A percentile compares a stretch with the other conserved stretches of the same genome.
Evolutionary conservation across 2,888 invertebrate genomes (phyloP).

Genomic region (Ernsta delagoae): DNA sequence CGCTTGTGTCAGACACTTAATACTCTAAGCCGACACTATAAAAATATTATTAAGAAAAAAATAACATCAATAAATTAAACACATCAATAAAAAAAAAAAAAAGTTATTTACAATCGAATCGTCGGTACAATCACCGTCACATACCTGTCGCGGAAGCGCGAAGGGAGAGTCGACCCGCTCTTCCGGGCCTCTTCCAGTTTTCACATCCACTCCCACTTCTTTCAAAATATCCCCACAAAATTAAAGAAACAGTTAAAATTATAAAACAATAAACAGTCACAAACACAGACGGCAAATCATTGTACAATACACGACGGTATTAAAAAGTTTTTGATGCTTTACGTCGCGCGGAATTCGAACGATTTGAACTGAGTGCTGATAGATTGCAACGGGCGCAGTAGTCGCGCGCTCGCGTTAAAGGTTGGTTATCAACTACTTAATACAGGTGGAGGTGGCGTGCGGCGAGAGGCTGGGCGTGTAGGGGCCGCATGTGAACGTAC

Average conservation of each 20-base stretch:
- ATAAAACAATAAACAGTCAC: constrained; percentile 23
- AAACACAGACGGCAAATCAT: constrained; percentile 10
- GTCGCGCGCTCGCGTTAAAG: constrained; percentile 60
- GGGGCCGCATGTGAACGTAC: constrained; percentile 55
- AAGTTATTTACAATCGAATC: background rate
- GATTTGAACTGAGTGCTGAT: constrained; percentile 31
- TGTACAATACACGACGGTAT: background rate
- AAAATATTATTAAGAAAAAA: no score
- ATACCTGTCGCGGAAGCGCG: constrained; percentile 69
- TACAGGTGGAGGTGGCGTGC: constrained; percentile 48
- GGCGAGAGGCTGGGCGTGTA: constrained; percentile 65
- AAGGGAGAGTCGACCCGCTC: constrained; percentile 66
- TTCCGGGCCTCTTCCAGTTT: constrained; percentile 65
- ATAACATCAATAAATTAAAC: background rate
- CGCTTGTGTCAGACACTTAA: no score
- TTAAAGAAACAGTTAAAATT: constrained; percentile 5
- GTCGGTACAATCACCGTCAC: constrained; percentile 17
- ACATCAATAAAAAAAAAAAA: background rate
- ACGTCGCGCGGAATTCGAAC: constrained; percentile 43
- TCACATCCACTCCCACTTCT: constrained; percentile 62
- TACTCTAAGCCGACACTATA: no score
- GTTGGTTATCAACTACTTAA: constrained; percentile 68
- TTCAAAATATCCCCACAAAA: constrained; percentile 37
- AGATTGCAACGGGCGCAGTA: constrained; percentile 13
- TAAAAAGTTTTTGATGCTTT: background rate